A percentile compares a stretch with the other conserved stretches of the same genome.
phyloP scores from a whole-genome alignment of 1,140 invertebrate species.

The Catajapyx aquilonaris region DNA sequence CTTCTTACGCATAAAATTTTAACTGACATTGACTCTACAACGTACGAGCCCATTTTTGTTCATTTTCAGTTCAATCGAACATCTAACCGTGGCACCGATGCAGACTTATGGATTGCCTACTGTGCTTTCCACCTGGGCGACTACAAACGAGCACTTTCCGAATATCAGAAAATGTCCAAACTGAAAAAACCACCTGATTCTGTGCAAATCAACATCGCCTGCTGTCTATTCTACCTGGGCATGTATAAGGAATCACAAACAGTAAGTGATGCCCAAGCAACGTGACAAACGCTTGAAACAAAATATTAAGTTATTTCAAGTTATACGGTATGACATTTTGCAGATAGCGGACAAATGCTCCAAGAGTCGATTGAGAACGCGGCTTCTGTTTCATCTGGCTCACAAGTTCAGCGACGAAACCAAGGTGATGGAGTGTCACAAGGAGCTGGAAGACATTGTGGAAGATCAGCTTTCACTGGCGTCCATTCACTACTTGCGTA shows the following conservation, averaged over 20 bases:
- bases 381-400: conserved; percentile 77
- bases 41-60: conserved; percentile 9
- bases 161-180: conserved; percentile 34
- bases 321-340: conserved; percentile 6
- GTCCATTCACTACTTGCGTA: conserved; percentile 84
- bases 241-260: conserved; percentile 44
- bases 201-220: conserved; percentile 58
- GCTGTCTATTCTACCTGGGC: conserved; percentile 89
- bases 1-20: conserved; percentile 1
- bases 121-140: conserved; percentile 89
- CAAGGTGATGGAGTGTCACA: conserved; percentile 55
- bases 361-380: conserved; percentile 41
- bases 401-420: conserved; percentile 83
- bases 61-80: conserved; percentile 26
- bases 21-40: too few species aligned
- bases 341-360: conserved; percentile 8
- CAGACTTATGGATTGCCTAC: conserved; percentile 76
- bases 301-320: too few species aligned
- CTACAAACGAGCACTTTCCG: conserved; percentile 63
- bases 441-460: conserved; percentile 62
- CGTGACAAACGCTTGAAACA: too few species aligned
- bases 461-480: conserved; percentile 92
- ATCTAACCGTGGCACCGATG: conserved; percentile 30
- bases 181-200: conserved; percentile 20
- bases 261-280: too few species aligned